Conservation (phyloP, 2,113 vertebrate species). For the Apteryx owenii region DNA sequence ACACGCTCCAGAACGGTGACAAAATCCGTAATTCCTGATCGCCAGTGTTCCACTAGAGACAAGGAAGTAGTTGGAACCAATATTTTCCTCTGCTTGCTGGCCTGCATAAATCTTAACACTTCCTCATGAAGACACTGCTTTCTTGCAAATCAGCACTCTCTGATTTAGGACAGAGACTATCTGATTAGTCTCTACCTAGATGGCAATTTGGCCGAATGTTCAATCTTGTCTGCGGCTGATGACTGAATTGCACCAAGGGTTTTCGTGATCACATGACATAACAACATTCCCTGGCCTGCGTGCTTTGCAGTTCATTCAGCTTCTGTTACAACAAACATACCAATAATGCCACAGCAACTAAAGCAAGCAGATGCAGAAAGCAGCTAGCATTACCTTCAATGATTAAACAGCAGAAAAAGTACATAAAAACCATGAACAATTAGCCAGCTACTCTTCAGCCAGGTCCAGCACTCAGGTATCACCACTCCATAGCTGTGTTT, state of each 20-base stretch:
- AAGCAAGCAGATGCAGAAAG: neutral
- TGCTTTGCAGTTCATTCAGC: neutral
- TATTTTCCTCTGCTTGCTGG: neutral
- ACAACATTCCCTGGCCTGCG: neutral
- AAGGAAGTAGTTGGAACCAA: neutral
- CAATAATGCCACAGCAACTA: neutral
- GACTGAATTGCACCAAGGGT: neutral
- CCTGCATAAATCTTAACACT: neutral
- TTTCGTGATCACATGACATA: neutral
- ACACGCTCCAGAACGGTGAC: neutral
- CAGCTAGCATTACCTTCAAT: neutral
- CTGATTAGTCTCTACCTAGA: neutral
- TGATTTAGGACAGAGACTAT: neutral
- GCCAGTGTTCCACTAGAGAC: neutral
- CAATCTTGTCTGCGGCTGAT: neutral
- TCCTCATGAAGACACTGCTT: neutral
- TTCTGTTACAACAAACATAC: neutral
- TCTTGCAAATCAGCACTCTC: neutral
- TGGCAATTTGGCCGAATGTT: neutral
- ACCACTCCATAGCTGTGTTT: fast-evolving
- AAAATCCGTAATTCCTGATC: neutral
- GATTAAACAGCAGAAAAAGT: neutral
- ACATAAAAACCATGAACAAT: neutral
- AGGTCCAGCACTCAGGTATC: neutral
- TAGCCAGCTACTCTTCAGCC: neutral